Evolutionary conservation across 2,797 vertebrate genomes (phyloP).

Genomic region (Craterocephalus amniculus): DNA sequence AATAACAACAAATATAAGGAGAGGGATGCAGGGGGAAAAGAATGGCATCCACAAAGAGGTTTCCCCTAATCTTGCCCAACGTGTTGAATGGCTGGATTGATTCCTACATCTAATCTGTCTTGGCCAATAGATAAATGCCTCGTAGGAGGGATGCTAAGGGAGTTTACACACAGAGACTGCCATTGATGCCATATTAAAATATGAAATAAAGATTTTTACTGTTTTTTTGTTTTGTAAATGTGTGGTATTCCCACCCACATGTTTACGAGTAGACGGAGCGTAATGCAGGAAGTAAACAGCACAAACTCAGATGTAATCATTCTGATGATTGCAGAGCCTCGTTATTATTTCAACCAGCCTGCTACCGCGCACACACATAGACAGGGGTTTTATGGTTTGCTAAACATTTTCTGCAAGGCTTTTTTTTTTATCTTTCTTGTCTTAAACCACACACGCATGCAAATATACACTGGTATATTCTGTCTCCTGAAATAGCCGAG

Average conservation of each 20-base stretch:
- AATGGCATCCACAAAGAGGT: neutral
- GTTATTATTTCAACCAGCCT: constrained; percentile 30
- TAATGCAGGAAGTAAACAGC: neutral
- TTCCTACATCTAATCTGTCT: no score
- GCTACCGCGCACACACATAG: neutral
- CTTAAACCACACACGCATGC: constrained; percentile 11
- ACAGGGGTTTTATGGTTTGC: constrained; percentile 11
- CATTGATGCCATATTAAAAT: neutral
- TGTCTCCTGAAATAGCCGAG: constrained; percentile 35
- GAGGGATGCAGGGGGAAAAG: neutral
- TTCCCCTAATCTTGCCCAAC: no score
- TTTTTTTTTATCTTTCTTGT: neutral
- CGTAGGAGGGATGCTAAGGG: neutral
- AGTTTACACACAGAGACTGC: neutral
- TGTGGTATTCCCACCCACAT: no score
- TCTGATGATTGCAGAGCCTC: constrained; percentile 1
- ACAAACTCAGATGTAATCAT: neutral
- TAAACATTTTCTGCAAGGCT: constrained; percentile 3
- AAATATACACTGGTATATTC: constrained; percentile 42
- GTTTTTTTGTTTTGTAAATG: neutral
- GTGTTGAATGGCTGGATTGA: no score
- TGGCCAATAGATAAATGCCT: neutral
- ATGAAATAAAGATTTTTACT: neutral
- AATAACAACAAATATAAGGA: neutral
- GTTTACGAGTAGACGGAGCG: neutral